Base-by-base conservation (phyloP, 2,113 vertebrate species). In the Shinisaurus crocodilurus region DNA sequence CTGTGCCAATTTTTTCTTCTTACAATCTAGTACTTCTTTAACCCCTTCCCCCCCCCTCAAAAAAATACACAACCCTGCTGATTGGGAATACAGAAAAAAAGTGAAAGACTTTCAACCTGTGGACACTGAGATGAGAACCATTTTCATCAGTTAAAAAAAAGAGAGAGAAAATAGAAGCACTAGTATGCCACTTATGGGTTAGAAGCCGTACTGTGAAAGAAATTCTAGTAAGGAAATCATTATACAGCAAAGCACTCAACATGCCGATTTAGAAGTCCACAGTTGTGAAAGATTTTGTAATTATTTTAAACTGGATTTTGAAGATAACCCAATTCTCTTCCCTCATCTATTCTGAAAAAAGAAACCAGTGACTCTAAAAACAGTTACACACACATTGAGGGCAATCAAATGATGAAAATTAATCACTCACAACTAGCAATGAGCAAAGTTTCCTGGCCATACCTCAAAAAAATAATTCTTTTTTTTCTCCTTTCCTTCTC, bases 1-100 rank as follows among this genome's bases (percentile, higher is more conserved):
- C 88, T 92, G 90, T 34, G 9, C 1, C 16, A 87, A 89, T 93
- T 94, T 94, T 94, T 94, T 92, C 48, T 76, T 93, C 20, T 57
- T 90, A 50, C 88, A 94, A 88, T 92, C 65, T 90, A 67, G 57
- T 4, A 85, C 50, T 77, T 77, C 7, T 48, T 70, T 48, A 69
- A 23, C 3, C 43, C n/a, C n/a, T n/a, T n/a, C n/a, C n/a, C n/a
- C n/a, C n/a, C n/a, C n/a, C n/a, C n/a, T n/a, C n/a, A 89, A 8
- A 48, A 85, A 88, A 37, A 57, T 81, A n/a, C 50, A 2, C 25
- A 65, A 65, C n/a, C 37, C 50, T 0, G 0, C 65, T 95, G 87
- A 50, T 74, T 54, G 81, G n/a, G 29, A 45, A 25, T 88, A 88
- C 80, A 79, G 69, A 40, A 92, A 95, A 92, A 94, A 89, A 29